Evolutionary conservation across 2,888 invertebrate genomes (phyloP), one percentile per base, ranked within the genome.

Genomic region (Sinohyriopsis cumingii): DNA sequence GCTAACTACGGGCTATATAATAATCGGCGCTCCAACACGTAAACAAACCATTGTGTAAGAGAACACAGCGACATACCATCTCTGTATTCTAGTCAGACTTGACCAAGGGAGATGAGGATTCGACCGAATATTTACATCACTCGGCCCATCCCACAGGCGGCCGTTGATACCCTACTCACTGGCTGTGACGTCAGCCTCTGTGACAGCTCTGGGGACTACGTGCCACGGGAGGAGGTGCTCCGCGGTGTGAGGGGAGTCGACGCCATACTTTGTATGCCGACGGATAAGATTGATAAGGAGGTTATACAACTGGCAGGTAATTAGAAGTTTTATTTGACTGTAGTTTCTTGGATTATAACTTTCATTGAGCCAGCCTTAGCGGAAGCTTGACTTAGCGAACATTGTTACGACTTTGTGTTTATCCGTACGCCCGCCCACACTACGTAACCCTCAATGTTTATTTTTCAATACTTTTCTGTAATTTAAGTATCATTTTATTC

Each of bases 271-370:
- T 97, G 97, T 87, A 91, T 95, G 65, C 91, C 96, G 6, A 94
- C 94, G 0, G 97, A 97, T 82, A 94, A 93, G 89, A 94, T 98
- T 81, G 95, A 97, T 85, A 91, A 92, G 9, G 94, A 94, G 79
- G 86, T 97, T 0, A 86, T 97, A 53, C 92, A 94, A 76, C 89
- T 92, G 68, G 93, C 93, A 7, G 94, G 94, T 94, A 86, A 55
- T 64, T 53, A 0, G 7, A 61, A 56, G 55, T 45, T 55, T 55
- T 33, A 33, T 33, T 9, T 57, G 55, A 20, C n/a, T 33, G 25
- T 22, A 55, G 5, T 54, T 64, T 19, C 9, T 24, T 18, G 6
- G 19, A 25, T 63, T n/a, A 25, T 33, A 63, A 18, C 5, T 24
- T n/a, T 9, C 0, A 3, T 15, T 12, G n/a, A 18, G 12, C 1